A percentile compares a stretch with the other conserved stretches of the same genome.
These are phyloP conservation scores for Coboldia fuscipes DNA, from an alignment of 1,140 invertebrate species.

Conservation along the genomic window DNA sequence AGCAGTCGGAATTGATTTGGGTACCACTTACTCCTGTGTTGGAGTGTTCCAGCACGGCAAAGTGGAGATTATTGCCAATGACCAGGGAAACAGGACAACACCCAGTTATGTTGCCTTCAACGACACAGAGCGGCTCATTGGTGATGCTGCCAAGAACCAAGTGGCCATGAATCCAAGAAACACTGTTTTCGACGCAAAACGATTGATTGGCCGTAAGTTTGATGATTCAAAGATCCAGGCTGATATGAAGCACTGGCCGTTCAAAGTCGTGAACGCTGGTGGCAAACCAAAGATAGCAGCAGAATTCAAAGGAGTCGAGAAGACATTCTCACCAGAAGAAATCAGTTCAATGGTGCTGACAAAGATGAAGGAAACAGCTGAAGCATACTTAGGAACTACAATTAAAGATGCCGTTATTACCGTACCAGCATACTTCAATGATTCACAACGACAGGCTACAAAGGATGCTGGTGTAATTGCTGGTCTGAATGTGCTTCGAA, in stretches of 20 bases:
- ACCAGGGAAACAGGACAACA: constrained; percentile 90
- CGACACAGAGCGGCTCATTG: constrained; percentile 88
- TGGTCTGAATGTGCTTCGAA: constrained; percentile 60
- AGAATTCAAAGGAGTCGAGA: constrained; percentile 53
- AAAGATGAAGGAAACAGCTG: constrained; percentile 53
- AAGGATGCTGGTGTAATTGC: constrained; percentile 58
- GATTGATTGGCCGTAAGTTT: constrained; percentile 52
- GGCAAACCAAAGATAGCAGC: constrained; percentile 57
- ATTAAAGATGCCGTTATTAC: constrained; percentile 44
- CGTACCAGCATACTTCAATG: constrained; percentile 45
- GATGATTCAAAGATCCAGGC: constrained; percentile 52
- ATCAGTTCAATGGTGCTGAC: constrained; percentile 68
- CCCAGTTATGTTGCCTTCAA: constrained; percentile 95
- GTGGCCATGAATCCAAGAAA: constrained; percentile 67
- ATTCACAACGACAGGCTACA: constrained; percentile 41
- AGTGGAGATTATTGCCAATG: constrained; percentile 85
- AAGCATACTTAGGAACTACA: constrained; percentile 28
- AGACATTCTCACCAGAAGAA: constrained; percentile 64
- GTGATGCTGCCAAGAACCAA: constrained; percentile 76
- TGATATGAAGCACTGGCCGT: constrained; percentile 64
- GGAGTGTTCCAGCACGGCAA: constrained; percentile 73
- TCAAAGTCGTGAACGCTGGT: constrained; percentile 40
- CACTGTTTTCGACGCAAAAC: constrained; percentile 67
- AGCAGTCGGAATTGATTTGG: constrained; percentile 59
- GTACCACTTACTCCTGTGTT: constrained; percentile 63